A percentile compares a stretch with the other conserved stretches of the same genome.
phyloP scores from a whole-genome alignment of 2,888 invertebrate species.

The Yponomeuta malinellus region DNA sequence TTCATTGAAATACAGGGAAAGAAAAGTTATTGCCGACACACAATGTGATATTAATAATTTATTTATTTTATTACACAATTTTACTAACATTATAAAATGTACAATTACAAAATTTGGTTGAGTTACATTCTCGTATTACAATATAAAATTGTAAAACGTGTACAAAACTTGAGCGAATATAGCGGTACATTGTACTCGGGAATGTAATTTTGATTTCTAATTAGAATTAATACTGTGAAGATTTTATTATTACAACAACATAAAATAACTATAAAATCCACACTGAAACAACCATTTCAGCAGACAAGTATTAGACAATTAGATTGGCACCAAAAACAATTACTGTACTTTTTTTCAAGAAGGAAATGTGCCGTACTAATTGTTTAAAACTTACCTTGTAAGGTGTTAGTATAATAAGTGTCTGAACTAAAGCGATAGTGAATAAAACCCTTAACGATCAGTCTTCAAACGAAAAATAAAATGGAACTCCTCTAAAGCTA shows the following conservation, averaged over 20 bases:
- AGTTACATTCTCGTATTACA: constrained; percentile 27
- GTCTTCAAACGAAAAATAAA: constrained; percentile 63
- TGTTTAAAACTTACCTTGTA: too few relatives aligned
- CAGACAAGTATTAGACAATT: neutral
- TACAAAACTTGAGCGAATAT: constrained; percentile 8
- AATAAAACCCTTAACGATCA: constrained; percentile 48
- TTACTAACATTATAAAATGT: constrained; percentile 56
- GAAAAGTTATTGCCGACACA: constrained; percentile 17
- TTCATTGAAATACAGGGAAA: constrained; percentile 23
- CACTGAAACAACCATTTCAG: neutral
- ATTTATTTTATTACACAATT: constrained; percentile 13
- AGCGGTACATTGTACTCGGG: neutral
- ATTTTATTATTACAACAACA: constrained; percentile 2
- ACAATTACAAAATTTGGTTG: constrained; percentile 59
- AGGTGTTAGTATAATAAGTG: too few relatives aligned
- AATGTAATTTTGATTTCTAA: neutral
- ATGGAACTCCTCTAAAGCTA: neutral
- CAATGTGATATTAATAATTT: constrained; percentile 14
- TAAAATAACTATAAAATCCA: neutral
- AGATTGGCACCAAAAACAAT: neutral
- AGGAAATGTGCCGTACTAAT: neutral
- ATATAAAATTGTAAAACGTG: constrained; percentile 27
- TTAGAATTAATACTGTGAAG: constrained; percentile 6
- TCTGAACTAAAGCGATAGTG: neutral
- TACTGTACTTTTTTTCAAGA: neutral